phyloP scores from a whole-genome alignment of 2,797 vertebrate species.

The Paguma larvata region DNA sequence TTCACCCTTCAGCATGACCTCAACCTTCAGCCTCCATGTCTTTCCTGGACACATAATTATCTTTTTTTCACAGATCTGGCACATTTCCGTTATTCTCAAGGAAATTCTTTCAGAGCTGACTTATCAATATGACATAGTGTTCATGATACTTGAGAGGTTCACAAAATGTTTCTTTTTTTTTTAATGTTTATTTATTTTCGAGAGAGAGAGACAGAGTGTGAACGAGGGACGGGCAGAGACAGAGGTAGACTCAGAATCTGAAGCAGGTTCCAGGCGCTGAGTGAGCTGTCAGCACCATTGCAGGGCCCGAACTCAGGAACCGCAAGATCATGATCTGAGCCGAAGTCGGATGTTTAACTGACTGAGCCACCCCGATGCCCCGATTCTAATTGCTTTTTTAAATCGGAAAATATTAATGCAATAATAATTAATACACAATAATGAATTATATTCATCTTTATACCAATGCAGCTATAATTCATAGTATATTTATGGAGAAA shows the following conservation, averaged over 20 bases:
- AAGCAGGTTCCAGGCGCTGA: too few relatives aligned
- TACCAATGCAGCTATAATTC: not conserved
- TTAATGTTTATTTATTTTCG: too few relatives aligned
- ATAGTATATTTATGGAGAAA: constrained; percentile 43
- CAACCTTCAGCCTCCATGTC: not conserved
- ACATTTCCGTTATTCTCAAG: not conserved
- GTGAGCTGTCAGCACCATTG: too few relatives aligned
- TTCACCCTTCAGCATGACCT: not conserved
- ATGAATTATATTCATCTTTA: constrained; percentile 21
- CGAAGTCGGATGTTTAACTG: too few relatives aligned
- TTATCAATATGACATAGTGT: not conserved
- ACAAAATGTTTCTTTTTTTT: constrained; percentile 36
- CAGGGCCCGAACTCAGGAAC: too few relatives aligned
- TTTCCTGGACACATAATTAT: not conserved
- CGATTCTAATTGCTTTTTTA: not conserved
- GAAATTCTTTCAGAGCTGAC: constrained; percentile 2
- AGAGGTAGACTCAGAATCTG: too few relatives aligned
- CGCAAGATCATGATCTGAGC: too few relatives aligned
- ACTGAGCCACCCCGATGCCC: too few relatives aligned
- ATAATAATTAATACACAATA: not conserved
- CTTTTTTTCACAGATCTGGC: constrained; percentile 36
- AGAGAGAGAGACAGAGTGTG: too few relatives aligned
- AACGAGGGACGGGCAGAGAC: too few relatives aligned
- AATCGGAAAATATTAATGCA: not conserved
- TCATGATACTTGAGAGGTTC: not conserved